Evolutionary conservation across 2,888 invertebrate species (phyloP), one percentile per base, ranked within the genome.

Genomic region (Campaea margaritaria): DNA sequence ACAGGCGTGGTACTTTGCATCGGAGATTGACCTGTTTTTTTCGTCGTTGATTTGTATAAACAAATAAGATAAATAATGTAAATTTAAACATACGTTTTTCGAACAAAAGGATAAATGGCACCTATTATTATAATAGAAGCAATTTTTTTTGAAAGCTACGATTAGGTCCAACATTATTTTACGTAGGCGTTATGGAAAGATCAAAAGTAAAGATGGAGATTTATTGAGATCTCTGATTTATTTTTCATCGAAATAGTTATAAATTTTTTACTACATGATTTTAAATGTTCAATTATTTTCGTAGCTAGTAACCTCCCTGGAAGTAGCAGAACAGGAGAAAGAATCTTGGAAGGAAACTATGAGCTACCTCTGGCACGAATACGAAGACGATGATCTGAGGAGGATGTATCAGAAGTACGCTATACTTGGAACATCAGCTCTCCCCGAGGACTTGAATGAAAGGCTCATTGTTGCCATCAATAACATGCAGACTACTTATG

Each of bases 341-440:
- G 92, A 94, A 68, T 89, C 93, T 49, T 96, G 95, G 94, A 89
- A 93, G 56, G 94, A 95, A 72, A 94, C 95, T 0, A 94, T 93
- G 67, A 93, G 93, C 48, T 97, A 95, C 75, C 93, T 96, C 34
- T 97, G 96, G 96, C 92, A 93, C 36, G 93, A 94, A 27, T 96
- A 96, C 70, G 91, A 94, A 57, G 95, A 97, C 75, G 92, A 90
- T 5, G 93, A 94, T 62, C 74, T 96, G 0, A 94, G 91, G 73
- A 94, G 98, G 57, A 96, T 96, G 88, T 97, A 98, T 78, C 90
- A 94, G 73, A 93, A 94, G 59, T 93, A 96, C 36, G 93, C 96
- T 0, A 89, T 95, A 44, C 89, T 97, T 10, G 97, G 97, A 0
- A 93, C 94, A 0, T 93, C 96, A 0, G 96, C 96, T 0, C 86